A percentile compares a stretch with the other conserved stretches of the same genome.
phyloP scores from a whole-genome alignment of 2,888 invertebrate species.

The Seira musarum region DNA sequence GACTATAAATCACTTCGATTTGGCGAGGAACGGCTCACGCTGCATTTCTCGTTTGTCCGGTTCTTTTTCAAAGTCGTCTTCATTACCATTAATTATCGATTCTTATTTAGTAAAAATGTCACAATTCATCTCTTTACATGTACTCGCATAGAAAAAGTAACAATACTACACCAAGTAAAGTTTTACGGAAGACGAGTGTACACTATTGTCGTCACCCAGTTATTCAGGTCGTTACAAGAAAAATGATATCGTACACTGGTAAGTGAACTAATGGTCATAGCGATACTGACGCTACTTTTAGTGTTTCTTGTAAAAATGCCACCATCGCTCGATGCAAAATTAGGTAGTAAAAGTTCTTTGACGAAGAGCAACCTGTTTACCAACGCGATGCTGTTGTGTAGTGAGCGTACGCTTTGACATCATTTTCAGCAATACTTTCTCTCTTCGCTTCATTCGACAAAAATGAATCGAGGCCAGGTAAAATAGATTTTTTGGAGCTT shows the following conservation, averaged over 20 bases:
- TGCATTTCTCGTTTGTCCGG: conserved; percentile 38
- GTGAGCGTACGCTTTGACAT: background rate
- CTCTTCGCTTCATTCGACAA: background rate
- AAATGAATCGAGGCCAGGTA: background rate
- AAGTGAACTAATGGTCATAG: background rate
- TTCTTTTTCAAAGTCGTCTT: conserved; percentile 31
- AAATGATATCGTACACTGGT: too few relatives aligned
- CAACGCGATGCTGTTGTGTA: background rate
- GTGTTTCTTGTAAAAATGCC: background rate
- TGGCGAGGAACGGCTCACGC: background rate
- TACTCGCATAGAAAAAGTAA: conserved; percentile 1
- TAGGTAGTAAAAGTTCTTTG: background rate
- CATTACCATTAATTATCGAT: conserved; percentile 13
- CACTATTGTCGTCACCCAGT: background rate
- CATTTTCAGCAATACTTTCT: conserved; percentile 5
- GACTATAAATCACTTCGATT: conserved; percentile 4
- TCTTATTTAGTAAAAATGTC: conserved; percentile 17
- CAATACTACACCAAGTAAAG: background rate
- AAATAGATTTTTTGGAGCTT: background rate
- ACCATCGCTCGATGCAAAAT: background rate
- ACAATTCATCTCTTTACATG: conserved; percentile 18
- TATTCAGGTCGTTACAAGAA: background rate
- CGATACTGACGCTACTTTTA: too few relatives aligned
- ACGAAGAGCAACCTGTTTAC: conserved; percentile 7
- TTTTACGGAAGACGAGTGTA: background rate